Percentiles rank a stretch among this genome's conserved stretches.
Evolutionary conservation across 2,113 vertebrate genomes (phyloP).

Genomic region (Saccopteryx bilineata): DNA sequence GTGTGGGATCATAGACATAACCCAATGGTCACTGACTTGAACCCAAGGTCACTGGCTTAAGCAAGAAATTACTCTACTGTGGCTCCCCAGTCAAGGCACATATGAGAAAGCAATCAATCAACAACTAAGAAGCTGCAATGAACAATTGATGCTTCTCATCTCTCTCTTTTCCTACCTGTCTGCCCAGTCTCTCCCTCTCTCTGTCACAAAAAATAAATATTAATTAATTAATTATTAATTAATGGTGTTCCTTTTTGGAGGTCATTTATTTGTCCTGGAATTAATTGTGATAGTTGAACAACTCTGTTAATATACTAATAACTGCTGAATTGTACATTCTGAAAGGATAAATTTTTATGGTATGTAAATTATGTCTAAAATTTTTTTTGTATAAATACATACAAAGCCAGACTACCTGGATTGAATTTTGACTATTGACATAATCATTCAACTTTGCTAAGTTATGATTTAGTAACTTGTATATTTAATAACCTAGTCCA

Average conservation of each 20-base stretch:
- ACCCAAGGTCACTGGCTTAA: no score
- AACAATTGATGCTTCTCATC: no score
- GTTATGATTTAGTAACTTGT: neutral
- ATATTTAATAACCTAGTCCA: neutral
- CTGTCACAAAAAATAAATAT: no score
- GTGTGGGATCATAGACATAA: no score
- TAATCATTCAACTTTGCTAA: neutral
- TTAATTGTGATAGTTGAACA: neutral
- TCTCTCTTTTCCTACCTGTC: no score
- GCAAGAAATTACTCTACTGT: no score
- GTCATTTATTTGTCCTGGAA: slow-evolving; percentile 35
- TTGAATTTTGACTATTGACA: slow-evolving; percentile 10
- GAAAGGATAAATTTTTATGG: neutral
- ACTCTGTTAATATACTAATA: slow-evolving; percentile 11
- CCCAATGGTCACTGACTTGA: no score
- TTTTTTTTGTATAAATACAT: neutral
- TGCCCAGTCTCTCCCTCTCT: no score
- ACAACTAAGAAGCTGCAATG: no score
- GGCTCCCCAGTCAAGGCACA: no score
- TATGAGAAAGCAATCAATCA: no score
- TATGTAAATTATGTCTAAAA: slow-evolving; percentile 10
- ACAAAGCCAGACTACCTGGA: neutral
- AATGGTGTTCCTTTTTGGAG: neutral
- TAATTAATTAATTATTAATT: no score
- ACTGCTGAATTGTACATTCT: neutral